Percentiles rank a stretch among this genome's conserved stretches.
These are phyloP conservation scores for Caerostris extrusa DNA, from an alignment of 1,140 invertebrate species.

Conservation along the genomic window DNA sequence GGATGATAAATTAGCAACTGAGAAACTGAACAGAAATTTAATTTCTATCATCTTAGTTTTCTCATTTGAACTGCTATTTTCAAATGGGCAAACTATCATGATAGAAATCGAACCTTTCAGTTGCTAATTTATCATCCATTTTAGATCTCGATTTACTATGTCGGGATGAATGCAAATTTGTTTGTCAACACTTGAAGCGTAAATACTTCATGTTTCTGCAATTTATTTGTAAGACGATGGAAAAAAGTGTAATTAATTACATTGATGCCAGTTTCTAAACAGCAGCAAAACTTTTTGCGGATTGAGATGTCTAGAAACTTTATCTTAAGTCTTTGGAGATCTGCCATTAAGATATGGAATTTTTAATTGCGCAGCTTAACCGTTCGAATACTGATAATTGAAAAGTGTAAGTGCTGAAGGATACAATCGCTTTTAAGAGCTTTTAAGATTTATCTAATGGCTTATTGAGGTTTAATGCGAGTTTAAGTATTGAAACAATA, in stretches of 20 bases:
- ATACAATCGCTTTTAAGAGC: background rate
- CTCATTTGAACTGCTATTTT: too few species aligned
- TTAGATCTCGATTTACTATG: background rate
- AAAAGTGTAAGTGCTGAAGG: background rate
- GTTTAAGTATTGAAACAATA: background rate
- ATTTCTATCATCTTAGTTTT: too few species aligned
- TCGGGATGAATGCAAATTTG: background rate
- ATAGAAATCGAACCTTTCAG: too few species aligned
- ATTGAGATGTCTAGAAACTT: background rate
- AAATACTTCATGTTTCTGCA: background rate
- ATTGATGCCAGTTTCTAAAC: background rate
- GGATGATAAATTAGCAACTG: too few species aligned
- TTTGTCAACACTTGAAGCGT: background rate
- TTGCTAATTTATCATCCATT: too few species aligned
- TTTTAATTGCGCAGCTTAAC: constrained; percentile 1
- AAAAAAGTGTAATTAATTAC: background rate
- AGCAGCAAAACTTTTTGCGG: background rate
- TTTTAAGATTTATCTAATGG: background rate
- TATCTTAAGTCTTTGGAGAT: background rate
- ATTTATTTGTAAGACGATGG: background rate
- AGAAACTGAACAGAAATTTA: too few species aligned
- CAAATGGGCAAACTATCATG: too few species aligned
- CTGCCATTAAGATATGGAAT: background rate
- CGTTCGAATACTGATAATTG: constrained; percentile 7
- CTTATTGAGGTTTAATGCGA: background rate